Conservation (phyloP, 2,888 invertebrate genomes). For the Parnassius smintheus region DNA sequence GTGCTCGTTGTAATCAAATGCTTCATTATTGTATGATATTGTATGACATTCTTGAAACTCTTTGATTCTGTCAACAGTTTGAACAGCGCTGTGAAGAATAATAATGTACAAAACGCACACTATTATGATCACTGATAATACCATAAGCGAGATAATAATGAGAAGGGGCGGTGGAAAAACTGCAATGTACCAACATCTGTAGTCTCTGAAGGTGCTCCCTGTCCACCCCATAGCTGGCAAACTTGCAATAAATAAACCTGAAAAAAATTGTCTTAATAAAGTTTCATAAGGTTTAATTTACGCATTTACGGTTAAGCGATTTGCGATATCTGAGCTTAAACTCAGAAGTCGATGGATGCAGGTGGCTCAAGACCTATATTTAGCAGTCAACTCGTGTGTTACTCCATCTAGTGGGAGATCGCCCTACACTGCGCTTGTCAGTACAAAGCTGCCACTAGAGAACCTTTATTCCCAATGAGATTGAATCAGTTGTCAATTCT, state of each 20-base stretch:
- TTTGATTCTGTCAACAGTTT: conserved; percentile 71
- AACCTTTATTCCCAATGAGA: too few relatives aligned
- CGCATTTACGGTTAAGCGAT: too few relatives aligned
- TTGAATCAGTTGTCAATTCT: too few relatives aligned
- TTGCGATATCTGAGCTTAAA: too few relatives aligned
- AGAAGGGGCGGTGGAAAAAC: conserved; percentile 77
- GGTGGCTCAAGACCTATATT: too few relatives aligned
- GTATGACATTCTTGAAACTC: conserved; percentile 51
- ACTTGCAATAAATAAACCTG: conserved; percentile 54
- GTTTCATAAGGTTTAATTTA: too few relatives aligned
- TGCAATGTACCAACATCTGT: conserved; percentile 80
- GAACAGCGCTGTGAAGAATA: conserved; percentile 77
- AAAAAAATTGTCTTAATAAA: conserved; percentile 26
- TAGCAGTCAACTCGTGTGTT: too few relatives aligned
- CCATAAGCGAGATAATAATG: conserved; percentile 69
- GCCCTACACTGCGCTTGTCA: too few relatives aligned
- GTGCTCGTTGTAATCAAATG: conserved; percentile 37
- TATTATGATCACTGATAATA: conserved; percentile 63
- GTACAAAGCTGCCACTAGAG: too few relatives aligned
- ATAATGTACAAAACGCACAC: conserved; percentile 74
- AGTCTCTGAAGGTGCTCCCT: conserved; percentile 72
- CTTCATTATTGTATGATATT: conserved; percentile 40
- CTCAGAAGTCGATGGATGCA: too few relatives aligned
- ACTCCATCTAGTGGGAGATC: too few relatives aligned
- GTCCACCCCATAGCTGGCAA: conserved; percentile 60